Evolutionary conservation across 2,797 vertebrate genomes (phyloP).

Genomic region (Phoxinus dragarum): DNA sequence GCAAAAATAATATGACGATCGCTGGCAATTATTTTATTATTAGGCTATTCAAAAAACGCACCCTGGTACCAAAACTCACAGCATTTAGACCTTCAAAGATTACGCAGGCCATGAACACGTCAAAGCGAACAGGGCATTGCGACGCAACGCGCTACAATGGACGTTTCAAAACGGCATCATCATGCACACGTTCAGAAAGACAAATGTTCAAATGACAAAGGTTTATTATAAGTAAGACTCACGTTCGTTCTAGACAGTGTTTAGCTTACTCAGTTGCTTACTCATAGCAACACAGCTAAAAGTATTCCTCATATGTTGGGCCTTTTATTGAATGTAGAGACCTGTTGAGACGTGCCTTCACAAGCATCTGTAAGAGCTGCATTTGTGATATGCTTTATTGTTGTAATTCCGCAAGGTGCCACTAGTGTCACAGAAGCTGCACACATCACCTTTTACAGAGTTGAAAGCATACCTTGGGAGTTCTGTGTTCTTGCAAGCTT

Average conservation of each 20-base stretch:
- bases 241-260: too few species aligned
- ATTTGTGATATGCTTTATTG: neutral
- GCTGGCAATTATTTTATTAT: too few species aligned
- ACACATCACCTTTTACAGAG: neutral
- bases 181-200: neutral
- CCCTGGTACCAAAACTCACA: neutral
- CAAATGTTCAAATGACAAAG: neutral
- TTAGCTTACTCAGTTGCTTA: neutral
- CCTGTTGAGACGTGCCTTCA: neutral
- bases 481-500: conserved; percentile 66
- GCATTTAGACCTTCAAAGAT: neutral
- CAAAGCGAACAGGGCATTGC: too few species aligned
- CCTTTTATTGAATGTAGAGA: neutral
- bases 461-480: conserved; percentile 65
- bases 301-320: neutral
- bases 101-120: too few species aligned
- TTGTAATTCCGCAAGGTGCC: neutral
- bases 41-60: too few species aligned
- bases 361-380: neutral
- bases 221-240: too few species aligned
- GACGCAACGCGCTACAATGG: neutral
- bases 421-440: neutral
- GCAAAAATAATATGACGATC: too few species aligned
- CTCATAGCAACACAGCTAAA: neutral
- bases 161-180: neutral